phyloP scores from a whole-genome alignment of 2,113 vertebrate genomes.

The Okapia johnstoni region DNA sequence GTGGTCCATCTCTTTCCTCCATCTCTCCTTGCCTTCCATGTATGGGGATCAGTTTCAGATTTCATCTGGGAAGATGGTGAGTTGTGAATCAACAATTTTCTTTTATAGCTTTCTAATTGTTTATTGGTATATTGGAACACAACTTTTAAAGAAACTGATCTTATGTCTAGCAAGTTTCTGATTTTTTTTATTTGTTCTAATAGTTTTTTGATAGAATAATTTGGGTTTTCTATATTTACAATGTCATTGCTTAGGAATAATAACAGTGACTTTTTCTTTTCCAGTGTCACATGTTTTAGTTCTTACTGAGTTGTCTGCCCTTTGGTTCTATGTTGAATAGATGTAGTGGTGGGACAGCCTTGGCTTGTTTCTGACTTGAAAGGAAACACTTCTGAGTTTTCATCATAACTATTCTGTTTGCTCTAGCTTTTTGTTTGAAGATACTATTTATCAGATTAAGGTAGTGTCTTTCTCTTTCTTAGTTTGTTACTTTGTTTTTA shows the following conservation, averaged over 20 bases:
- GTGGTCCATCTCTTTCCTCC: neutral
- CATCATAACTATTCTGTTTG: constrained; percentile 46
- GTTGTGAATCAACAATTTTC: neutral
- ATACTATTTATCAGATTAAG: constrained; percentile 26
- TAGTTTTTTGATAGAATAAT: neutral
- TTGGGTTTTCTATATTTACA: neutral
- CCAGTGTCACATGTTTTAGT: neutral
- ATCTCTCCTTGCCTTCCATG: neutral
- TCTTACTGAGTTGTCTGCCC: neutral
- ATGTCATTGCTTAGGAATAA: neutral
- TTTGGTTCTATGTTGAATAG: neutral
- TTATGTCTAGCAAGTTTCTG: neutral
- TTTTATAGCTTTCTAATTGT: neutral
- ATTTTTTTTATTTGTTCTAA: neutral
- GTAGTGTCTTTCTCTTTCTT: neutral
- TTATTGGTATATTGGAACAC: neutral
- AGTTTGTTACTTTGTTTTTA: constrained; percentile 13
- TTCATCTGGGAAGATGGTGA: accelerated
- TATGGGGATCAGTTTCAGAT: neutral
- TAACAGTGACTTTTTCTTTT: neutral
- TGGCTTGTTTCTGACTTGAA: constrained; percentile 38
- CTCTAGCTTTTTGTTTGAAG: constrained; percentile 26
- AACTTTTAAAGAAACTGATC: neutral
- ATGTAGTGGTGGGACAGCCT: neutral
- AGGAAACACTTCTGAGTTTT: constrained; percentile 7